phyloP scores from a whole-genome alignment of 2,888 invertebrate genomes.

The Calameuta filiformis region DNA sequence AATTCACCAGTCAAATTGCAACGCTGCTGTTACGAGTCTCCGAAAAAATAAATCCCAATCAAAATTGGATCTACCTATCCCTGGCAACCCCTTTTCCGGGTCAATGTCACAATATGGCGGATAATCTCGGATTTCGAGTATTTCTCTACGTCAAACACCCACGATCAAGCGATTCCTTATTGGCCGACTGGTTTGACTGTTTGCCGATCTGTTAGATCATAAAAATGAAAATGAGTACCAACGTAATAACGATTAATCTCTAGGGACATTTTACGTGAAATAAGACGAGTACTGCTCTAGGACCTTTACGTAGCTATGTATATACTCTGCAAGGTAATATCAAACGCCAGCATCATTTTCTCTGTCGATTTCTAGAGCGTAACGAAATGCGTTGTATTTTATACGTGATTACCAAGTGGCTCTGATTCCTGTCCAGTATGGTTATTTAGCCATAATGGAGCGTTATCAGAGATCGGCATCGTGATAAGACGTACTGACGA shows the following conservation, averaged over 20 bases:
- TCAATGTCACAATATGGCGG: background rate
- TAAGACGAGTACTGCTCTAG: background rate
- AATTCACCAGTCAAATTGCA: background rate
- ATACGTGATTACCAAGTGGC: constrained; percentile 21
- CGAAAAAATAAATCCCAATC: too few species aligned
- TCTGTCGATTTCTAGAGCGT: constrained; percentile 62
- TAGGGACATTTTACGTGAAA: background rate
- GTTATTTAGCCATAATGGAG: constrained; percentile 45
- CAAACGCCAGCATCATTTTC: constrained; percentile 38
- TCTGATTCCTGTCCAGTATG: constrained; percentile 3
- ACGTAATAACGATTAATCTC: background rate
- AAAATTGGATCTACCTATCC: background rate
- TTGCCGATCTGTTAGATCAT: background rate
- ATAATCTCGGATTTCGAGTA: background rate
- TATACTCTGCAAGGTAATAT: background rate
- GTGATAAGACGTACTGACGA: background rate
- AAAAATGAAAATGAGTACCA: background rate
- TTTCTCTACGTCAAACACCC: background rate
- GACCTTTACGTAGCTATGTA: background rate
- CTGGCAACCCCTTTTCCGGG: background rate
- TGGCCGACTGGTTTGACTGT: background rate
- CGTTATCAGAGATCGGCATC: constrained; percentile 44
- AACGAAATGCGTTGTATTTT: constrained; percentile 53
- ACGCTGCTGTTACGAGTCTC: too few species aligned
- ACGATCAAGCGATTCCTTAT: background rate